Conservation (phyloP, 2,113 vertebrate genomes). For the Atractosteus spatula region DNA sequence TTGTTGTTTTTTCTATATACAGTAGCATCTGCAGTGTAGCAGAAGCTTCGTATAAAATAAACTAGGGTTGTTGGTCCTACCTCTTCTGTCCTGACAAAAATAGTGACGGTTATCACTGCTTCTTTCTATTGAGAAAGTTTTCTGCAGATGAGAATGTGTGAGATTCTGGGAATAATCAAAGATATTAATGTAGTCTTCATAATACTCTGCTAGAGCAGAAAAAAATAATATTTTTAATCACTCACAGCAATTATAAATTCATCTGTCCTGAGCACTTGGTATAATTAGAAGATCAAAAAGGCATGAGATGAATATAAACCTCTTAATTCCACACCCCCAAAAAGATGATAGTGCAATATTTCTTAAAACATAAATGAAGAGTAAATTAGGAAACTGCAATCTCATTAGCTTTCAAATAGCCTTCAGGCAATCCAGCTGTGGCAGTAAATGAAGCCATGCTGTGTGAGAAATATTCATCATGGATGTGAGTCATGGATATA, state of each 20-base stretch:
- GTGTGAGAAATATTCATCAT: not conserved
- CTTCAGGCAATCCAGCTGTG: not conserved
- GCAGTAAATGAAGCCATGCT: not conserved
- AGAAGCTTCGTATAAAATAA: too few species aligned
- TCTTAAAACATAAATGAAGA: not conserved
- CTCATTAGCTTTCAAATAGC: constrained; percentile 6
- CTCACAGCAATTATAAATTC: constrained; percentile 4
- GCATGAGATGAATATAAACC: not conserved
- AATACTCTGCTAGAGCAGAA: not conserved
- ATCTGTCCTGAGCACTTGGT: constrained; percentile 9
- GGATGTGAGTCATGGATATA: too few species aligned
- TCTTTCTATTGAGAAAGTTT: too few species aligned
- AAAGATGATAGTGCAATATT: constrained; percentile 1
- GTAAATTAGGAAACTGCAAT: not conserved
- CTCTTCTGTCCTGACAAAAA: too few species aligned
- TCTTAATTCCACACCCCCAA: not conserved
- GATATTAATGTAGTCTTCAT: not conserved
- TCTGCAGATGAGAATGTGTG: too few species aligned
- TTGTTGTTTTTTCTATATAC: too few species aligned
- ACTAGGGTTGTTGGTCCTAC: too few species aligned
- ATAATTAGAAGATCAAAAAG: constrained; percentile 5
- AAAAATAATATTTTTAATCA: not conserved
- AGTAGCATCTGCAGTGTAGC: too few species aligned
- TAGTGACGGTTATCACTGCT: too few species aligned
- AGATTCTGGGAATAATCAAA: not conserved